Base-by-base conservation (phyloP, 2,797 vertebrate genomes). In the Mormyrus hasselquistii region DNA sequence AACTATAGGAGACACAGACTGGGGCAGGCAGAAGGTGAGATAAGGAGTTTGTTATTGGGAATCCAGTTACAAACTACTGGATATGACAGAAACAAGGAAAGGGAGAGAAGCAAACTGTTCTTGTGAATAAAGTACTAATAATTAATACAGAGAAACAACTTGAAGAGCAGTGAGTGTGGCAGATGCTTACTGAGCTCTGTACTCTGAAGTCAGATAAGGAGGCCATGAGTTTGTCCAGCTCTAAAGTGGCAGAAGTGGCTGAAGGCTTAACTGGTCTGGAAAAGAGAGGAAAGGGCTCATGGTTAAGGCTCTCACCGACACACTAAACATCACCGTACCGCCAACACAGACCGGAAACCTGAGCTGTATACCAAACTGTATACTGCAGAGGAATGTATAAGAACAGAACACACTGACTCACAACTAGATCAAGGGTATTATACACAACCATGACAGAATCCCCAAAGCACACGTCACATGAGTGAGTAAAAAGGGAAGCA, bases 121-220 rank as follows among this genome's bases (percentile, higher is more conserved):
- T n/a, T 44, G 38, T 44, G 73, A 79, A 44, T 41, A 47, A n/a
- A 47, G 38, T 16, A 41, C 7, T 44, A 44, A 41, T 41, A 79
- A 79, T 41, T 79, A 41, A 44, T 79, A 79, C 38, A 47, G 16
- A 41, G 12, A n/a, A 44, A 69, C 25, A 41, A 49, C 44, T 49
- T 83, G 55, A n/a, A 52, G 34, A 65, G 25, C 59, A 50, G 38
- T 38, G 44, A 59, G 19, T 53, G 76, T 59, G 69, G 55, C n/a
- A 65, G 69, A 88, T 44, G 91, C 96, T 95, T 94, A 98, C 98
- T 2, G 96, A 96, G 92, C 96, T 97, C 93, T 97, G 97, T 88
- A 98, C 97, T 57, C 96, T 96, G 95, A 98, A 98, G 94, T 98
- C 98, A 0, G 97, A 98, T 90, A 98, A 95, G 0, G 97, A 98